A percentile compares a stretch with the other conserved stretches of the same genome.
These are phyloP conservation scores for Cranoglanis bouderius DNA, from an alignment of 2,113 vertebrate species.

Conservation along the genomic window DNA sequence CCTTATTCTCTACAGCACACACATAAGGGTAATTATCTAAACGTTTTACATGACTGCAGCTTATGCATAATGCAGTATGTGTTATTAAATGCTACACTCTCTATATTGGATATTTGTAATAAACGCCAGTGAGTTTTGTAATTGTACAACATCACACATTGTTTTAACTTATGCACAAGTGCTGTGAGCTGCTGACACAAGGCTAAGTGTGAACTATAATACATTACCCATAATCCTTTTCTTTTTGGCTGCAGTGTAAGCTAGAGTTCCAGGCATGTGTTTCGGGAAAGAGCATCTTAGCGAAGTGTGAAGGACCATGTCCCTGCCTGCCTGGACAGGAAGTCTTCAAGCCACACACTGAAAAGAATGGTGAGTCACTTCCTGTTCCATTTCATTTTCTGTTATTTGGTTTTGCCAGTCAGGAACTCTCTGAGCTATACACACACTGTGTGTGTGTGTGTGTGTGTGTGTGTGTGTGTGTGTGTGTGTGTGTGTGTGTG, in stretches of 20 bases:
- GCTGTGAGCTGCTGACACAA: background rate
- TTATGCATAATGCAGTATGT: constrained; percentile 23
- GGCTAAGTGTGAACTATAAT: background rate
- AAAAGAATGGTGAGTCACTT: constrained; percentile 81
- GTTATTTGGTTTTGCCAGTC: background rate
- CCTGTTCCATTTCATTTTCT: background rate
- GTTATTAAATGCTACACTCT: background rate
- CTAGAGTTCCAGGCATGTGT: constrained; percentile 91
- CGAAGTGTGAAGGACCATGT: constrained; percentile 87
- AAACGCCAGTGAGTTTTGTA: background rate
- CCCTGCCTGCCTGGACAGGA: constrained; percentile 86
- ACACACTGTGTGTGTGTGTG: background rate
- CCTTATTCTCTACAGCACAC: background rate
- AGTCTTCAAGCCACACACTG: constrained; percentile 70
- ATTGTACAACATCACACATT: background rate
- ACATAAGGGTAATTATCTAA: constrained; percentile 18
- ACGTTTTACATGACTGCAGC: constrained; percentile 8
- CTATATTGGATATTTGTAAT: background rate
- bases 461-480: constrained; percentile 10
- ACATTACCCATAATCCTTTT: constrained; percentile 29
- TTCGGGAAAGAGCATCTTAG: constrained; percentile 81
- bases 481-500: constrained; percentile 7
- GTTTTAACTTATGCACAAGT: background rate
- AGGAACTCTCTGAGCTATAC: background rate
- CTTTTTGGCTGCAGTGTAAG: constrained; percentile 82